Base-by-base conservation (phyloP, 2,888 invertebrate genomes). In the Eristalinus aeneus region DNA sequence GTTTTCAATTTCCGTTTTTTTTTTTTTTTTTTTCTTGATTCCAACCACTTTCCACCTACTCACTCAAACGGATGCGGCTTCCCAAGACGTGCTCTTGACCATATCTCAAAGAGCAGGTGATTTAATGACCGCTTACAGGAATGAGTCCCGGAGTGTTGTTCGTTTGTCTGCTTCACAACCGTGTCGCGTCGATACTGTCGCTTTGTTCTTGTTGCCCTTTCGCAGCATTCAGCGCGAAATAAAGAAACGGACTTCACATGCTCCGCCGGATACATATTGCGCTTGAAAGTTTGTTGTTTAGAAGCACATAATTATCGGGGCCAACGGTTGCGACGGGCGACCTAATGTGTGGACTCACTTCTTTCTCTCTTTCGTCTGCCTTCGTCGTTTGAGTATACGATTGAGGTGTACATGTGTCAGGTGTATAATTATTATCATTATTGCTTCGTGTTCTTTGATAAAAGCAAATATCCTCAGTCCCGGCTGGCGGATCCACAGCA, bases 371-470 rank as follows among this genome's bases (percentile, higher is more conserved):
- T 46, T 71, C 31, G 11, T 39, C 31, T 71, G 71, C 71, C 60
- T 60, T 10, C 10, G 56, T 56, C 23, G 5, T 27, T 27, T 36
- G n/a, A 27, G 23, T 2, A 60, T 71, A 23, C 69, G 69, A 71
- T 60, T 60, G 39, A 31, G 39, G 46, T 46, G 39, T 60, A 71
- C 39, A 56, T 74, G 74, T 74, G 74, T 74, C 74, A 36, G 65
- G 56, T 39, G 27, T 65, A 65, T 65, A 74, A 74, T 74, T 74
- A 65, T 74, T 39, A 74, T 74, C 39, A 74, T 74, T 74, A 74
- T 65, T 31, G 56, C 31, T 74, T 74, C 56, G 58, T 74, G 74
- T 74, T 74, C 74, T 65, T 65, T 65, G 65, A 64, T 74, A 65
- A 74, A 74, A 22, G 31, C 56, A 74, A 58, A 74, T 31, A 65